A percentile compares a stretch with the other conserved stretches of the same genome.
Conservation (phyloP, 1,140 invertebrate genomes). For the Lerema accius region DNA sequence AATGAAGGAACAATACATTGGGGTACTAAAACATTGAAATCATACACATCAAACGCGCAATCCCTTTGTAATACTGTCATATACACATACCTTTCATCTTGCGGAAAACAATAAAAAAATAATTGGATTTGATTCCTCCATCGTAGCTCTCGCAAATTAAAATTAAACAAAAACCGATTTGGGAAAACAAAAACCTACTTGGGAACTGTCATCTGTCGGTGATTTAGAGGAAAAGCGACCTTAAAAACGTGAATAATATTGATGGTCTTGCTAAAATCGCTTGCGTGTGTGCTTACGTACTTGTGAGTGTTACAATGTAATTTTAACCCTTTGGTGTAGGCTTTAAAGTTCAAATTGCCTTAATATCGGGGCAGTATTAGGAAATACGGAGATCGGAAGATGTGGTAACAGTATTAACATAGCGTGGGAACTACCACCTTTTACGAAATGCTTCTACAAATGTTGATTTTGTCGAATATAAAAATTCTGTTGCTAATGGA, state of each 20-base stretch:
- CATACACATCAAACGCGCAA: neutral
- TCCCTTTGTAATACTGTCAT: no score
- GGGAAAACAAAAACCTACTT: slow-evolving; percentile 27
- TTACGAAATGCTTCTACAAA: slow-evolving; percentile 1
- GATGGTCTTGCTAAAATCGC: neutral
- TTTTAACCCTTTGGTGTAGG: neutral
- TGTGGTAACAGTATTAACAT: slow-evolving; percentile 35
- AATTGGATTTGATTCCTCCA: slow-evolving; percentile 13
- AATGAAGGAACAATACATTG: no score
- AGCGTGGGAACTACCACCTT: slow-evolving; percentile 17
- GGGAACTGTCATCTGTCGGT: slow-evolving; percentile 9
- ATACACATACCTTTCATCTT: slow-evolving; percentile 19
- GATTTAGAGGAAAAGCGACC: neutral
- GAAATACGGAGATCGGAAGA: slow-evolving; percentile 18
- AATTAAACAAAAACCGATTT: slow-evolving; percentile 25
- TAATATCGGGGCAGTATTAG: neutral
- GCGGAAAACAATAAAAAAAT: slow-evolving; percentile 17
- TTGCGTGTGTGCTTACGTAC: neutral
- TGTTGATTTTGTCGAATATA: neutral
- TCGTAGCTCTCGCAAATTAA: slow-evolving; percentile 25
- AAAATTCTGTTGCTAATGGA: neutral
- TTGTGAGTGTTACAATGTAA: neutral
- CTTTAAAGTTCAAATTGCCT: slow-evolving; percentile 9
- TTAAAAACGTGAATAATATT: neutral
- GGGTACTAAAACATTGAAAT: neutral